A percentile compares a stretch with the other conserved stretches of the same genome.
Conservation (phyloP, 1,140 invertebrate genomes). For the Drosophila trapezifrons region DNA sequence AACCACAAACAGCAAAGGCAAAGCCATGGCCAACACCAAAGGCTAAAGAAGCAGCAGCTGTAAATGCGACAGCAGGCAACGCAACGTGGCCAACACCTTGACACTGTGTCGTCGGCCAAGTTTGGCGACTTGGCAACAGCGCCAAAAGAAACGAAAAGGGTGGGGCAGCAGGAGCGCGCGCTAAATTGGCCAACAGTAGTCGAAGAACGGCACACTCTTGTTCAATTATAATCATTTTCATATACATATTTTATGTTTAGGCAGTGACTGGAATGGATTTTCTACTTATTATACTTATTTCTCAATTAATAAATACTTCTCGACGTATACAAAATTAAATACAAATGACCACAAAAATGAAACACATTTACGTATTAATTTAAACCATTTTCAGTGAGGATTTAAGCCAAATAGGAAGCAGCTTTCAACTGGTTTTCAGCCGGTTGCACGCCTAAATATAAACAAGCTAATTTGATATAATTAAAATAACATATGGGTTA, state of each 20-base stretch:
- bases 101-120: constrained; percentile 44
- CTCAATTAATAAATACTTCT: not conserved
- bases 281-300: not conserved
- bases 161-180: not conserved
- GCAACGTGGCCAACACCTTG: constrained; percentile 76
- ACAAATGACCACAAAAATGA: not conserved
- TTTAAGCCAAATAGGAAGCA: constrained; percentile 29
- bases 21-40: constrained; percentile 5
- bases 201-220: constrained; percentile 19
- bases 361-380: not conserved
- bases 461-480: constrained; percentile 17
- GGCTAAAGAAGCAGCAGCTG: constrained; percentile 36
- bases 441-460: constrained; percentile 13
- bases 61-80: constrained; percentile 50
- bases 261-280: not conserved
- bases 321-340: not conserved
- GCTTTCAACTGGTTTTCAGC: constrained; percentile 9
- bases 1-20: constrained; percentile 7
- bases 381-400: not conserved
- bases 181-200: constrained; percentile 1
- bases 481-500: constrained; percentile 36
- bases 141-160: constrained; percentile 35
- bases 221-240: not conserved
- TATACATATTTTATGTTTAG: no score
- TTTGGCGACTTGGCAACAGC: constrained; percentile 62